Evolutionary conservation across 2,113 vertebrate genomes (phyloP).

Genomic region (Acanthisitta chloris): DNA sequence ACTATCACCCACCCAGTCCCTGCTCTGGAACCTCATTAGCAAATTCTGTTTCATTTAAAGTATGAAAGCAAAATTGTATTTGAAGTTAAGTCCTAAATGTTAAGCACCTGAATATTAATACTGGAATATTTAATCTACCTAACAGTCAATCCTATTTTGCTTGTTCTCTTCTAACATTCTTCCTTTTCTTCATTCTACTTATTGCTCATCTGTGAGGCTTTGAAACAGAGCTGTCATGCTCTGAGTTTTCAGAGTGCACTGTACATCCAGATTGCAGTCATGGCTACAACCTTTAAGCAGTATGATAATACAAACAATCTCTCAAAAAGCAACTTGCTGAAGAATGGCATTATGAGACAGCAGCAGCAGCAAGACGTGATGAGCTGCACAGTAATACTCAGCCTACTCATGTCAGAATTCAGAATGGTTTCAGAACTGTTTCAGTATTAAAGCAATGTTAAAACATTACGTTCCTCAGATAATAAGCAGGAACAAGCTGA

Average conservation of each 20-base stretch:
- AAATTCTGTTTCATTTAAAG: background rate
- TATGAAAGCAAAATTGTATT: background rate
- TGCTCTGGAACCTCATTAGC: background rate
- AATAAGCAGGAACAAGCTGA: conserved; percentile 16
- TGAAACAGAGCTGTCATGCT: background rate
- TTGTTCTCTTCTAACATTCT: background rate
- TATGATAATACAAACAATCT: background rate
- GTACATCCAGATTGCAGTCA: background rate
- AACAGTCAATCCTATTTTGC: background rate
- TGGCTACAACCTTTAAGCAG: background rate
- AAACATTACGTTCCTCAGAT: background rate
- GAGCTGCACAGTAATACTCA: background rate
- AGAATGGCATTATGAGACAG: background rate
- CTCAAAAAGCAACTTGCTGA: background rate
- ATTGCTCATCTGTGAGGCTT: background rate
- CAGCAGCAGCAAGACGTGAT: background rate
- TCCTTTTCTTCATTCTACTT: background rate
- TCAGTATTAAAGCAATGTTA: background rate
- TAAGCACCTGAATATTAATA: background rate
- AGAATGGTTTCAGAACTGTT: background rate
- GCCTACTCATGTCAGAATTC: background rate
- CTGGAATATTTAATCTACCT: background rate
- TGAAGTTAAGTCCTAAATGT: background rate
- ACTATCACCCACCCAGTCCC: background rate
- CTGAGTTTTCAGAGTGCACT: background rate